Base-by-base conservation (phyloP, 2,888 invertebrate species). In the Thyatira batis region DNA sequence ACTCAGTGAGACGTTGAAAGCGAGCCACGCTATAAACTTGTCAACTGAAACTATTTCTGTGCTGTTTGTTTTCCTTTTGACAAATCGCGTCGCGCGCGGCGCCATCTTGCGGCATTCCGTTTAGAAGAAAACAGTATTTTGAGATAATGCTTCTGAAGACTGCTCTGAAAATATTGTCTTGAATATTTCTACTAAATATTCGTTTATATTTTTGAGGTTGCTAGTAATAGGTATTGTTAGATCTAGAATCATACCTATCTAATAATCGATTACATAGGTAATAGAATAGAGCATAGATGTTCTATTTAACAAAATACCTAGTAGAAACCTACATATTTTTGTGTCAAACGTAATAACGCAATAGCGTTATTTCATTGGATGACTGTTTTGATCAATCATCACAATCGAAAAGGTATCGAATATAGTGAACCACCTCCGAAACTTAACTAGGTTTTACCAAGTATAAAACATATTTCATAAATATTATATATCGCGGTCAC, bases 1-100 rank as follows among this genome's bases (percentile, higher is more conserved):
- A 60, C 60, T 60, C 62, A 58, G 61, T 52, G 67, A 66, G 63
- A 50, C 53, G 66, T 65, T 65, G 69, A 63, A 65, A 66, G 60
- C 69, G 65, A 71, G 67, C 66, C 65, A 63, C 71, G 82, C 87
- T 76, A 86, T 91, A 89, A 90, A 91, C 83, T 89, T 91, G 91
- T 91, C 90, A 90, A 82, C 87, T 77, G 73, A 73, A 83, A 88
- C 89, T 91, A 89, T 91, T 89, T 82, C 86, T 83, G 84, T 79
- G 73, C 75, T 82, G 89, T 90, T 90, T 87, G 90, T 89, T 87
- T 86, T 84, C 80, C 81, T 84, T 89, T 88, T 90, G 89, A 89
- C 89, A 89, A 88, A 89, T 87, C 80, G 85, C 76, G 84, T 73
- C 83, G 78, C 77, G 75, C 62, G 60, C 57, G 81, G 75, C 85